These are phyloP conservation scores for Oncorhynchus masou DNA, from an alignment of 2,113 vertebrate species.

Conservation along the genomic window DNA sequence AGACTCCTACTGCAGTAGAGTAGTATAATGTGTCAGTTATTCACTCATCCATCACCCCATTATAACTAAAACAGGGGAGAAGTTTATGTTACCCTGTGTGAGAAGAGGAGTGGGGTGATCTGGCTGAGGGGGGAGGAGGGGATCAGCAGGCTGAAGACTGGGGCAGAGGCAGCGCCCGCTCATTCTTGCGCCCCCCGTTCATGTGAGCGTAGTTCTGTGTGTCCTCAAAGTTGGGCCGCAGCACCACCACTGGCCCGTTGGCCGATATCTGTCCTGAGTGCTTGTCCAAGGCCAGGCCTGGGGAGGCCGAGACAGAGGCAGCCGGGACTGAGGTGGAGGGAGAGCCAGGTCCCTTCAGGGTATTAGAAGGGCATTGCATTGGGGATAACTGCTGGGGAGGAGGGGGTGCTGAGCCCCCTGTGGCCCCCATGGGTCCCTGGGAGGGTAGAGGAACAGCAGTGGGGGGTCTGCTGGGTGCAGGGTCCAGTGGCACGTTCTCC, in stretches of 20 bases:
- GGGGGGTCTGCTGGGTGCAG: conserved; percentile 78
- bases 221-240: conserved; percentile 90
- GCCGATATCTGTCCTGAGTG: conserved; percentile 86
- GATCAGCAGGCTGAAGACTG: conserved; percentile 98
- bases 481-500: conserved; percentile 96
- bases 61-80: conserved; percentile 42
- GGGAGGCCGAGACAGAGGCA: conserved; percentile 45
- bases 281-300: conserved; percentile 75
- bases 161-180: conserved; percentile 89
- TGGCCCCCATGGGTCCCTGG: conserved; percentile 49
- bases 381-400: conserved; percentile 59
- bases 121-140: conserved; percentile 4
- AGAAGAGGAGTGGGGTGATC: neutral
- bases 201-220: conserved; percentile 98
- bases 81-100: conserved; percentile 31
- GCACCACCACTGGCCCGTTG: conserved; percentile 86
- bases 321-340: conserved; percentile 51
- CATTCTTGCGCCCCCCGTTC: conserved; percentile 95
- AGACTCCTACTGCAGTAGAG: conserved; percentile 84
- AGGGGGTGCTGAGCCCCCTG: conserved; percentile 30
- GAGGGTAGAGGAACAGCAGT: conserved; percentile 22
- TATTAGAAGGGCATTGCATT: conserved; percentile 59
- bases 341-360: conserved; percentile 57
- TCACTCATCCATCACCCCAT: conserved; percentile 58
- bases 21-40: conserved; percentile 74